Percentiles rank a stretch among this genome's conserved stretches.
These are phyloP conservation scores for Chaenocephalus aceratus DNA, from an alignment of 2,113 vertebrate species.

Conservation along the genomic window DNA sequence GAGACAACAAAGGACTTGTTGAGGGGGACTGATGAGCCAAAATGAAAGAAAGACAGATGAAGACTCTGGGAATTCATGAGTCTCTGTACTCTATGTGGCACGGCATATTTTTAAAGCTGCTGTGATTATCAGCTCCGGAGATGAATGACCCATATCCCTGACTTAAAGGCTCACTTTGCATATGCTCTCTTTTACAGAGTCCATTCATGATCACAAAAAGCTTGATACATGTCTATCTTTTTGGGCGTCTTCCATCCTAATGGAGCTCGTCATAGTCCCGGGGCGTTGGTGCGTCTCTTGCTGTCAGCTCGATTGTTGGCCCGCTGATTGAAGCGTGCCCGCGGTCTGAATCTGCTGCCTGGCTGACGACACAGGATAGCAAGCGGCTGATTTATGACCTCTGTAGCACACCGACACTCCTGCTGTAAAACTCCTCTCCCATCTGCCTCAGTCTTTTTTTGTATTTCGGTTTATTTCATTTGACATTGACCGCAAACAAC, in stretches of 20 bases:
- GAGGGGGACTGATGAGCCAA: not conserved
- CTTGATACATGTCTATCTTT: slow-evolving; percentile 5
- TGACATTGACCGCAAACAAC: slow-evolving; percentile 22
- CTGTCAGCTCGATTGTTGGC: slow-evolving; percentile 24
- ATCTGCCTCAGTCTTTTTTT: slow-evolving; percentile 26
- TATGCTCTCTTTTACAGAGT: not conserved
- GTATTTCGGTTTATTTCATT: slow-evolving; percentile 14
- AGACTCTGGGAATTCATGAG: not conserved
- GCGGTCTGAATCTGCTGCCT: slow-evolving; percentile 10
- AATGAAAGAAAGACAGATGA: not conserved
- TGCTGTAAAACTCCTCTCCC: slow-evolving; percentile 26
- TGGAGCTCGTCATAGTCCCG: not conserved
- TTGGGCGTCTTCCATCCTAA: not conserved
- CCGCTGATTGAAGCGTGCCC: slow-evolving; percentile 56
- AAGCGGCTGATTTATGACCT: slow-evolving; percentile 56
- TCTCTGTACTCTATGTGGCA: not conserved
- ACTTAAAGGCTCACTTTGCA: not conserved
- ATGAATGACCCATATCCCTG: not conserved
- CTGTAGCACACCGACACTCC: slow-evolving; percentile 1
- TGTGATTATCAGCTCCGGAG: not conserved
- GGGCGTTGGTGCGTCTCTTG: not conserved
- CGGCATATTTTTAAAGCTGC: not conserved
- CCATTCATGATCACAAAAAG: not conserved
- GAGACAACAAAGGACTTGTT: not conserved
- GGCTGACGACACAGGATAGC: slow-evolving; percentile 15